These are phyloP conservation scores for Oscheius sp. DNA, from an alignment of 2,888 invertebrate species.

Conservation along the genomic window DNA sequence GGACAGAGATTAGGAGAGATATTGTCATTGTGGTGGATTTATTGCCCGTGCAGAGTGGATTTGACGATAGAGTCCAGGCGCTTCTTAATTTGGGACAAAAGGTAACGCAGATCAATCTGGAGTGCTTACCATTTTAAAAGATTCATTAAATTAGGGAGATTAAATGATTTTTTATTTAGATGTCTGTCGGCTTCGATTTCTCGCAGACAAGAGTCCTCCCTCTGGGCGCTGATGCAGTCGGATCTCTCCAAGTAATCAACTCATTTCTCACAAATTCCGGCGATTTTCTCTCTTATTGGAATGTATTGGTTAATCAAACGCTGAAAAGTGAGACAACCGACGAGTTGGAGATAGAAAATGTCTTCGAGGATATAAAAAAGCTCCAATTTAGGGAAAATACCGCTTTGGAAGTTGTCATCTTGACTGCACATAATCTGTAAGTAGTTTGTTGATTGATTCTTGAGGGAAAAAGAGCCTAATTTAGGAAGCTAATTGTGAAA, in stretches of 20 bases:
- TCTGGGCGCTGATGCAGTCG: not conserved
- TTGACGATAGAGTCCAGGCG: too few species aligned
- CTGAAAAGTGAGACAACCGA: not conserved
- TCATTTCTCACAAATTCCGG: not conserved
- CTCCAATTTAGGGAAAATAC: not conserved
- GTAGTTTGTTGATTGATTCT: not conserved
- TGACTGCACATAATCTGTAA: slow-evolving; percentile 3
- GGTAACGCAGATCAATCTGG: too few species aligned
- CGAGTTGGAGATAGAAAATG: not conserved
- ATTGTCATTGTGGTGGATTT: not conserved
- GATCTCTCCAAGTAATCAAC: not conserved
- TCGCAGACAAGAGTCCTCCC: not conserved
- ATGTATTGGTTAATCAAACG: not conserved
- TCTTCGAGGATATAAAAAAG: not conserved
- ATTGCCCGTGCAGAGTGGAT: not conserved
- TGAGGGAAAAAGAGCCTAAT: not conserved
- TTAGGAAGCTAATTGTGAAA: not conserved
- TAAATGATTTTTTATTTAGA: too few species aligned
- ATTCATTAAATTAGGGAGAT: too few species aligned
- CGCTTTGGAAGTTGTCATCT: not conserved
- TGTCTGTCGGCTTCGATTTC: not conserved
- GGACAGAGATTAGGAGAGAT: not conserved
- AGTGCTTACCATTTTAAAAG: too few species aligned
- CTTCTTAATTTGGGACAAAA: too few species aligned
- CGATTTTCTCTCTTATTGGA: not conserved